Conservation (phyloP, 1,140 invertebrate species). For the Leptinotarsa lineolata region DNA sequence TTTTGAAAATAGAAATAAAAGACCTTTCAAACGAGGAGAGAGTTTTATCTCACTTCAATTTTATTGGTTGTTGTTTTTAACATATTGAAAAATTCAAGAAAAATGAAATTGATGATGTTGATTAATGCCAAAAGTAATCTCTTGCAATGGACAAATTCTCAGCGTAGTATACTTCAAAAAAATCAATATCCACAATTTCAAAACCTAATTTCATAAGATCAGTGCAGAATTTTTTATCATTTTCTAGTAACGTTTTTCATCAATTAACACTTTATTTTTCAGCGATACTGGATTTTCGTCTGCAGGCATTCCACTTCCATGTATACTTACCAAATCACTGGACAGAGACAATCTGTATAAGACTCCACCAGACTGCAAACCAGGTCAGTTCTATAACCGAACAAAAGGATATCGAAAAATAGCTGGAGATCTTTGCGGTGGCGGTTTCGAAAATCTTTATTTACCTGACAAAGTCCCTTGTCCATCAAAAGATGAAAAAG, state of each 20-base stretch:
- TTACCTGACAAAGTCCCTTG: conserved; percentile 72
- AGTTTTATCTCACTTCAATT: too few relatives aligned
- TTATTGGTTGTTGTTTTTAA: too few relatives aligned
- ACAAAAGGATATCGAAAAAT: conserved; percentile 87
- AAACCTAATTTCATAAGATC: too few relatives aligned
- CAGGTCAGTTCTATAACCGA: conserved; percentile 75
- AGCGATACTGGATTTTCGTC: conserved; percentile 62
- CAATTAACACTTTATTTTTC: conserved; percentile 38
- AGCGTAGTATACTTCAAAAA: too few relatives aligned
- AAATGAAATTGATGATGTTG: too few relatives aligned
- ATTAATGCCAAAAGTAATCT: too few relatives aligned
- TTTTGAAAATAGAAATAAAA: too few relatives aligned
- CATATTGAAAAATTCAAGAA: too few relatives aligned
- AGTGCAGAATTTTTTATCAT: too few relatives aligned
- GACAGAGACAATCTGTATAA: conserved; percentile 67
- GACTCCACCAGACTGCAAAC: conserved; percentile 68
- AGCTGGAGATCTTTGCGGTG: conserved; percentile 77
- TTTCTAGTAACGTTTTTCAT: too few relatives aligned
- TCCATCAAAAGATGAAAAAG: conserved; percentile 67
- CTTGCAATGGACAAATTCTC: background rate
- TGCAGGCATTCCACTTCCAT: conserved; percentile 56
- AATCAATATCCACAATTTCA: too few relatives aligned
- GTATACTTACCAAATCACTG: conserved; percentile 63
- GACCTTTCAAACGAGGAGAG: too few relatives aligned
- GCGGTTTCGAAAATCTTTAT: conserved; percentile 71